phyloP scores from a whole-genome alignment of 2,113 vertebrate genomes.

The Ancistrus triradiatus region DNA sequence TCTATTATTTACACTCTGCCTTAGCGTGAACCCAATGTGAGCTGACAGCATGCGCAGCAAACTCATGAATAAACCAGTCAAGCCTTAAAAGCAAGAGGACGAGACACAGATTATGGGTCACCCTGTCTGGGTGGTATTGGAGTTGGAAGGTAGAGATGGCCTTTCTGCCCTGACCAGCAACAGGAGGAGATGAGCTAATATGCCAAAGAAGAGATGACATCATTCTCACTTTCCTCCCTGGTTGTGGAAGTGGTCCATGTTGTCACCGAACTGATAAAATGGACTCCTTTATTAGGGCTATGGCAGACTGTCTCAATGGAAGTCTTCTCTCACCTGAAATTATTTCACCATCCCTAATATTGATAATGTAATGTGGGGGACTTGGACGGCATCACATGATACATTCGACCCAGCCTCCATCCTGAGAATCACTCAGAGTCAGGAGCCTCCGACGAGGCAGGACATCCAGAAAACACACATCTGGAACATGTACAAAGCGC shows the following conservation, averaged over 20 bases:
- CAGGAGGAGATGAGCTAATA: conserved; percentile 10
- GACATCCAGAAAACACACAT: too few species aligned
- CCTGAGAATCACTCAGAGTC: too few species aligned
- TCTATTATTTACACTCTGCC: conserved; percentile 71
- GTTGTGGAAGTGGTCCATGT: conserved; percentile 43
- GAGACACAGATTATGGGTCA: conserved; percentile 54
- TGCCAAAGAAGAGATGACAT: conserved; percentile 15
- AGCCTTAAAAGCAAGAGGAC: conserved; percentile 63
- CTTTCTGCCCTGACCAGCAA: neutral
- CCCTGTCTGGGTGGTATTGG: conserved; percentile 31
- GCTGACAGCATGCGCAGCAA: conserved; percentile 72
- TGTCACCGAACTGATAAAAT: conserved; percentile 56
- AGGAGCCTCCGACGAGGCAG: too few species aligned
- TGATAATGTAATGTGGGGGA: too few species aligned
- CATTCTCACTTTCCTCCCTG: conserved; percentile 15
- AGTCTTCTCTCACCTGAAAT: too few species aligned
- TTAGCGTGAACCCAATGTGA: conserved; percentile 67
- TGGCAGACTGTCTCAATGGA: too few species aligned
- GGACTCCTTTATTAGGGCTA: conserved; percentile 53
- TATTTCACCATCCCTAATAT: too few species aligned
- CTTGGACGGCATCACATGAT: too few species aligned
- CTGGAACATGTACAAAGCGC: too few species aligned
- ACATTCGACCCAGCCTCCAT: too few species aligned
- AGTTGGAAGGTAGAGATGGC: conserved; percentile 22
- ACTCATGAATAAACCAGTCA: conserved; percentile 71